Evolutionary conservation across 2,888 invertebrate genomes (phyloP).

Genomic region (Parnassius glacialis): DNA sequence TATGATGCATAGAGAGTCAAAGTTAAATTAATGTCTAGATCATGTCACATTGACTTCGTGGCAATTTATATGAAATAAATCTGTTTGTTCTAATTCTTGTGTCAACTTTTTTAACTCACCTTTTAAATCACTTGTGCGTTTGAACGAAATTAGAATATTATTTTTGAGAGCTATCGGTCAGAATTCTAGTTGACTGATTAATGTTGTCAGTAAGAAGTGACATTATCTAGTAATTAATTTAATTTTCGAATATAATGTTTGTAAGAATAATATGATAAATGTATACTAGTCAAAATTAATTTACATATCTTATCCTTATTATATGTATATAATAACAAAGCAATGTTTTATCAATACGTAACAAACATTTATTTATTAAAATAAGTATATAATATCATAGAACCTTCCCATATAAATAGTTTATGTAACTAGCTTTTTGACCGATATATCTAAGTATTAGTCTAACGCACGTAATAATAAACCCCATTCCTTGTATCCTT

Average conservation of each 20-base stretch:
- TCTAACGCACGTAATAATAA: slow-evolving; percentile 68
- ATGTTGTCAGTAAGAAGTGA: slow-evolving; percentile 69
- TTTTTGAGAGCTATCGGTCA: slow-evolving; percentile 57
- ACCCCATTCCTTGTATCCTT: slow-evolving; percentile 43
- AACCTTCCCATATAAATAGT: slow-evolving; percentile 34
- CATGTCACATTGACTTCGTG: slow-evolving; percentile 80
- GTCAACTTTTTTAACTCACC: slow-evolving; percentile 73
- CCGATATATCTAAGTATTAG: slow-evolving; percentile 71
- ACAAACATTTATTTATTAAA: too few relatives aligned
- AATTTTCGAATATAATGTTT: slow-evolving; percentile 49
- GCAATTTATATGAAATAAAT: slow-evolving; percentile 80
- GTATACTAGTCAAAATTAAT: slow-evolving; percentile 76
- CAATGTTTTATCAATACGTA: too few relatives aligned
- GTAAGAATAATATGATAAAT: slow-evolving; percentile 53
- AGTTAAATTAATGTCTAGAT: slow-evolving; percentile 82
- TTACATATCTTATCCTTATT: slow-evolving; percentile 51
- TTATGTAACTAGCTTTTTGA: slow-evolving; percentile 75
- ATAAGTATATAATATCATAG: too few relatives aligned
- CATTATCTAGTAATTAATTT: slow-evolving; percentile 80
- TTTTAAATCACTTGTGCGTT: slow-evolving; percentile 67
- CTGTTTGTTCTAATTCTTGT: slow-evolving; percentile 76
- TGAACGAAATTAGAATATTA: slow-evolving; percentile 28
- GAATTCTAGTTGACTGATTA: slow-evolving; percentile 62
- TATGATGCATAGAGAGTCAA: slow-evolving; percentile 71
- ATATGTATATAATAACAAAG: slow-evolving; percentile 40